Evolutionary conservation across 2,113 vertebrate genomes (phyloP), one percentile per base, ranked within the genome.

Genomic region (Eptatretus burgeri): DNA sequence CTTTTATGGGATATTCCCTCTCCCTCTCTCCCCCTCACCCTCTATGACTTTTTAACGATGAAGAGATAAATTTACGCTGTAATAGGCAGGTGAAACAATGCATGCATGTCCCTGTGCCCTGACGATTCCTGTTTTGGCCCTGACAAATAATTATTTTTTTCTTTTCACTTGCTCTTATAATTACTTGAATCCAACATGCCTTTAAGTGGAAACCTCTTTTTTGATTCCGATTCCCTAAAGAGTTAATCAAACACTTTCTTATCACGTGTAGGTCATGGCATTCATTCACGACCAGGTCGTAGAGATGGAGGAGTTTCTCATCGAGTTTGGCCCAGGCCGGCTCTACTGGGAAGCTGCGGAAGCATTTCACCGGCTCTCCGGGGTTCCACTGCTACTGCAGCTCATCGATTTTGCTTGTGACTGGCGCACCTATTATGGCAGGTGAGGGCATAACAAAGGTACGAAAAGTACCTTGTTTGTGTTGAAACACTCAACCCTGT

Each of bases 261-360:
- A 62, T 72, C 9, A 51, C 14, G 69, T 64, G 16, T 67, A 98
- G 91, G 86, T 89, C 1, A 86, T 85, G 67, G 85, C 85, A 1
- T 95, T 94, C 64, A 93, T 79, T 65, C 85, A 84, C 5, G 87
- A 96, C 65, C 89, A 98, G 74, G 89, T 96, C 70, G 83, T 96
- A 66, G 91, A 98, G 69, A 95, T 96, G 91, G 88, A 95, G 84
- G 91, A 98, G 71, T 98, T 94, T 70, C 76, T 98, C 49, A 89
- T 96, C 20, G 88, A 93, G 69, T 89, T 84, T 13, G 83, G 85
- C 10, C 89, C 89, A 8, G 82, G 79, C 1, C 79, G 89, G 66
- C 76, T 98, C 1, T 96, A 85, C 68, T 98, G 91, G 91, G 91
- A 96, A 69, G 86, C 91, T 64, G 91, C 89, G 8, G 89, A 96